Evolutionary conservation across 1,140 invertebrate species (phyloP).

Genomic region (Pseudomyrmex flavicornis): DNA sequence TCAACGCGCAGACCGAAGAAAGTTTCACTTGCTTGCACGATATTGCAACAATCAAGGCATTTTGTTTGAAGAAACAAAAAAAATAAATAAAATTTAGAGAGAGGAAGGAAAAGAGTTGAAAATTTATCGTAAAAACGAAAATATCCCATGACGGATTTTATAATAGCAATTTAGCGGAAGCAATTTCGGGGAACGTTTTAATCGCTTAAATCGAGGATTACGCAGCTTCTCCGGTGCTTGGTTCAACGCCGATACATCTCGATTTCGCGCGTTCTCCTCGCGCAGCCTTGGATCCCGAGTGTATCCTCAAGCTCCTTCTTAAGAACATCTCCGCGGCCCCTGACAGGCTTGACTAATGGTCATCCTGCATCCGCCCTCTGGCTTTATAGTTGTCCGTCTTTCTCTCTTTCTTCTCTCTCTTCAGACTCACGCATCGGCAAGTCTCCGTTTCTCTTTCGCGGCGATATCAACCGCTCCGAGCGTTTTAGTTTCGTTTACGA

Average conservation of each 20-base stretch:
- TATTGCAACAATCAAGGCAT: conserved; percentile 8
- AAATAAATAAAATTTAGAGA: too few relatives aligned
- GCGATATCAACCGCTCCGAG: conserved; percentile 41
- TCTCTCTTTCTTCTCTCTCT: conserved; percentile 29
- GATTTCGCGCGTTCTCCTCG: conserved; percentile 50
- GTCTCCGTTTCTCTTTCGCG: conserved; percentile 40
- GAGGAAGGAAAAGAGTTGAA: too few relatives aligned
- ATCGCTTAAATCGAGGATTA: conserved; percentile 28
- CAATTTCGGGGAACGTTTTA: background rate
- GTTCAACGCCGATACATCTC: conserved; percentile 28
- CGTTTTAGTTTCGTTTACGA: conserved; percentile 38
- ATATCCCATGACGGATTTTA: too few relatives aligned
- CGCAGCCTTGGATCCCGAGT: conserved; percentile 49
- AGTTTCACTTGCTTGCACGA: background rate
- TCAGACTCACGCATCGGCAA: conserved; percentile 5
- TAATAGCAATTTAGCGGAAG: background rate
- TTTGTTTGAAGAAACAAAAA: too few relatives aligned
- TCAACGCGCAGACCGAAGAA: background rate
- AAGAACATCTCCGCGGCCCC: conserved; percentile 74
- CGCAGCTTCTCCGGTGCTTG: background rate
- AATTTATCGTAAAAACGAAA: too few relatives aligned
- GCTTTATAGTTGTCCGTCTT: conserved; percentile 56
- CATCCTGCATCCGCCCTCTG: conserved; percentile 75
- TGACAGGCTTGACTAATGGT: conserved; percentile 80
- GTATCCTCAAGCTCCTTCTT: conserved; percentile 66